These are phyloP conservation scores for Psylliodes chrysocephalus DNA, from an alignment of 2,888 invertebrate genomes.

Conservation along the genomic window DNA sequence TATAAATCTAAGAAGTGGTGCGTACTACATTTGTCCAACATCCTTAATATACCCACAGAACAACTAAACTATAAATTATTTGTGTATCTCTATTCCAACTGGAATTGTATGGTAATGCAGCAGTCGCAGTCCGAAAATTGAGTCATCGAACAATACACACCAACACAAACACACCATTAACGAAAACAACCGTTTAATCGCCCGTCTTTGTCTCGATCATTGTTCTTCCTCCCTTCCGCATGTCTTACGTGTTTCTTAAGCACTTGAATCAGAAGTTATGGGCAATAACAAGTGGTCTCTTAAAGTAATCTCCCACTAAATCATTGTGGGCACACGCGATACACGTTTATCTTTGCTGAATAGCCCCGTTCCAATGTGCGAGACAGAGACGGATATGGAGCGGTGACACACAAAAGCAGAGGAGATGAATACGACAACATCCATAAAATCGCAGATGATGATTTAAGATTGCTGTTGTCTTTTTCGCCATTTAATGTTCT, in stretches of 20 bases:
- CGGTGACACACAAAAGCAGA: slow-evolving; percentile 54
- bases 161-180: slow-evolving; percentile 31
- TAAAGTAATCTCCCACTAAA: slow-evolving; percentile 65
- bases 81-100: slow-evolving; percentile 2
- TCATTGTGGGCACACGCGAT: slow-evolving; percentile 61
- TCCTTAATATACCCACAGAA: background rate
- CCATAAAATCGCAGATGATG: slow-evolving; percentile 65
- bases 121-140: slow-evolving; percentile 46
- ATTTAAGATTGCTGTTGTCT: slow-evolving; percentile 63
- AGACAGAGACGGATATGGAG: slow-evolving; percentile 47
- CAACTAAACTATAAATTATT: slow-evolving; percentile 11
- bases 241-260: slow-evolving; percentile 55
- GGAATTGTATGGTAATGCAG: slow-evolving; percentile 28
- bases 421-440: slow-evolving; percentile 59
- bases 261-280: slow-evolving; percentile 65
- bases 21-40: background rate
- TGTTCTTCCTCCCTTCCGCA: slow-evolving; percentile 35
- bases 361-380: slow-evolving; percentile 34
- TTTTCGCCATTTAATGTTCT: slow-evolving; percentile 63
- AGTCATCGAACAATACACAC: slow-evolving; percentile 45
- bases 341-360: slow-evolving; percentile 55
- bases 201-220: slow-evolving; percentile 29
- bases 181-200: slow-evolving; percentile 33
- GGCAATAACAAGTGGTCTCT: slow-evolving; percentile 66
- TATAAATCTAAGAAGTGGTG: too few relatives aligned